Evolutionary conservation across 2,888 invertebrate genomes (phyloP), one percentile per base, ranked within the genome.

Genomic region (Heliconius erato): DNA sequence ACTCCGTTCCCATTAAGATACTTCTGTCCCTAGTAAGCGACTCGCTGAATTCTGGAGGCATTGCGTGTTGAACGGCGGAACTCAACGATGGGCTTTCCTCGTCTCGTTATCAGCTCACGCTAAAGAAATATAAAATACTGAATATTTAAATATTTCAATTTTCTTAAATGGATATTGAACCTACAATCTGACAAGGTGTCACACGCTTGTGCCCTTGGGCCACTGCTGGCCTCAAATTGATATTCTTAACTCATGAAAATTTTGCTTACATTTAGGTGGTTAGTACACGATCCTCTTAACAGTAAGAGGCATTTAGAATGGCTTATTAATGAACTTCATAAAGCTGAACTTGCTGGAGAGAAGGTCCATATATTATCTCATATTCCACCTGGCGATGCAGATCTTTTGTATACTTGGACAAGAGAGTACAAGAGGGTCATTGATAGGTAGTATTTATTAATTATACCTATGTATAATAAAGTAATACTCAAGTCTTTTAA

Each of bases 311-410:
- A 98, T 91, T 94, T 99, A 80, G 96, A 97, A 81, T 99, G 99
- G 99, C 92, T 99, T 59, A 97, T 98, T 1, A 92, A 97, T 11
- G 97, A 97, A 79, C 94, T 99, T 3, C 93, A 96, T 74, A 93
- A 97, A 83, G 98, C 99, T 0, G 99, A 99, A 91, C 90, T 93
- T 54, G 96, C 96, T 2, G 96, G 96, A 0, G 98, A 98, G 91
- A 96, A 97, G 88, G 98, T 99, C 0, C 98, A 99, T 89, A 97
- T 99, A 71, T 94, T 99, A 71, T 97, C 97, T 0, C 99, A 99
- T 89, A 97, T 99, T 74, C 98, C 98, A 0, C 97, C 98, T 0
- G 98, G 98, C 7, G 96, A 96, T 3, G 88, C 92, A 23, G 97
- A 97, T 85, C 97, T 98, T 82, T 96, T 97, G 80, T 91, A 95